Base-by-base conservation (phyloP, 2,797 vertebrate species). In the Siniperca obscura region DNA sequence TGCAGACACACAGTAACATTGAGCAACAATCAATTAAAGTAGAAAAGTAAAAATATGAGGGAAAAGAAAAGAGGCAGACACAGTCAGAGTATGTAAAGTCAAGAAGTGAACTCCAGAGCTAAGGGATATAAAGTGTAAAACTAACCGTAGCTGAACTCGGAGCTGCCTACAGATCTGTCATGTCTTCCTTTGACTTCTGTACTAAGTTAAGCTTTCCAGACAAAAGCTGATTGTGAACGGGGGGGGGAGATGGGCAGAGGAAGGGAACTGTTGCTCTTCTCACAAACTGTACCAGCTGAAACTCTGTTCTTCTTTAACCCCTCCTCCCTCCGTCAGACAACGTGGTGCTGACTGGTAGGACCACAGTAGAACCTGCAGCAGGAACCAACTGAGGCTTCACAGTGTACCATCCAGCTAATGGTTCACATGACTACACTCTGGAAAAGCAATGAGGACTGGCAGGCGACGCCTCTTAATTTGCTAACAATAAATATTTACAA, bases 291-390 rank as follows among this genome's bases (percentile, higher is more conserved):
- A 90, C 73, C 90, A 90, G 82, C 83, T 84, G 73, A 88, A 76
- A 73, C 61, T 67, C 61, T 81, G 30, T 71, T 84, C 81, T 79
- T 77, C 42, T 76, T 79, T 40, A 87, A 82, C 60, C 83, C 70
- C 85, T 79, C 78, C 85, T 83, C 61, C 69, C 67, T 50, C 69
- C 34, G 57, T 1, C 75, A 68, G 70, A 73, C 91, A 90, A 92
- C 93, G 92, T 94, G 93, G 85, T 85, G 72, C 67, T 74, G 81
- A 73, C 81, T 86, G 91, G 86, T 89, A 91, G 90, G 7, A 50
- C 76, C 59, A 48, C 56, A 30, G 46, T 22, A 40, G 30, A 74
- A 72, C 62, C 67, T 36, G 64, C 64, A 19, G 65, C 70, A 70
- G 34, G 30, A 68, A 46, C 55, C 46, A 21, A 55, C 73, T 11